A percentile compares a stretch with the other conserved stretches of the same genome.
phyloP scores from a whole-genome alignment of 2,797 vertebrate genomes.

The Pangasius sanitwongsei region DNA sequence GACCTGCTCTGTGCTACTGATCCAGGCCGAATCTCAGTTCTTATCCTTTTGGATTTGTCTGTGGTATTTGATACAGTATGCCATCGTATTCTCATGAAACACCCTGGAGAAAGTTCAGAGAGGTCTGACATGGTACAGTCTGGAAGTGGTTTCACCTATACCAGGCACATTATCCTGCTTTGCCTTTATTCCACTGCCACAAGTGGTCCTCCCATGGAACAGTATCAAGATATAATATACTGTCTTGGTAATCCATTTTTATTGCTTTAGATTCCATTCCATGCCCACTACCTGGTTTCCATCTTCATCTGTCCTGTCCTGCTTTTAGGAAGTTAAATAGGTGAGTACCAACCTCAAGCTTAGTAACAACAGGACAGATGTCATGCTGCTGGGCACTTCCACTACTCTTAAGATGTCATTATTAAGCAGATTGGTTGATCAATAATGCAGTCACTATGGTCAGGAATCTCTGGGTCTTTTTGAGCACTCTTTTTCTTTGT shows the following conservation, averaged over 20 bases:
- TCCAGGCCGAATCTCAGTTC: neutral
- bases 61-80: neutral
- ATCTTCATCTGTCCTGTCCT: neutral
- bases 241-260: neutral
- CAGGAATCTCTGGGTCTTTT: neutral
- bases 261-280: neutral
- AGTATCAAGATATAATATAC: neutral
- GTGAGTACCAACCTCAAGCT: neutral
- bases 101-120: neutral
- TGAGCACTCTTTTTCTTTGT: neutral
- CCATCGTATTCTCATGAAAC: constrained; percentile 8
- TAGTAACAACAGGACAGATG: neutral
- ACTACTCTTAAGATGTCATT: neutral
- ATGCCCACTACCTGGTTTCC: neutral
- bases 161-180: neutral
- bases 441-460: neutral
- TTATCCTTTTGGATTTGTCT: constrained; percentile 5
- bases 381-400: neutral
- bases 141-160: constrained; percentile 1
- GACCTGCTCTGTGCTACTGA: constrained; percentile 28
- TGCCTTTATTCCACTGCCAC: neutral
- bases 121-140: neutral
- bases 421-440: neutral
- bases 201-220: neutral
- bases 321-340: neutral